phyloP scores from a whole-genome alignment of 2,888 invertebrate species.

The Cordilura impudica region DNA sequence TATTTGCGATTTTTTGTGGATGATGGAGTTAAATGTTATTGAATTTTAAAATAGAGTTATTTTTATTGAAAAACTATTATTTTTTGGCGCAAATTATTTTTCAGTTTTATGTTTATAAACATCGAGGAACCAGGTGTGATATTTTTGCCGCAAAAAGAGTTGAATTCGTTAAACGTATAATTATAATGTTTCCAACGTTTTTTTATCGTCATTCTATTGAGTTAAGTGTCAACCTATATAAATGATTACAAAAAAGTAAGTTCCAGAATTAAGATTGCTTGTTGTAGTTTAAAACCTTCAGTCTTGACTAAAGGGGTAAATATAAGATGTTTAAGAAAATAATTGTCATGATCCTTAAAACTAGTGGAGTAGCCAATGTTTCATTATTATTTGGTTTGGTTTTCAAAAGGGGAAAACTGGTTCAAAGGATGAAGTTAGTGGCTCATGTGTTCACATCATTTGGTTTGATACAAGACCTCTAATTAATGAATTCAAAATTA shows the following conservation, averaged over 20 bases:
- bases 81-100: conserved; percentile 52
- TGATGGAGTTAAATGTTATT: conserved; percentile 58
- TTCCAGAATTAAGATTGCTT: background rate
- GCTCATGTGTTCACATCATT: no score
- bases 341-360: no score
- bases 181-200: background rate
- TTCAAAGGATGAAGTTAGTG: no score
- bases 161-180: conserved; percentile 4
- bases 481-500: no score
- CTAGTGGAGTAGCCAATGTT: no score
- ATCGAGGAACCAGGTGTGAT: conserved; percentile 56
- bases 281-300: background rate
- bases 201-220: background rate
- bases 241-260: no score
- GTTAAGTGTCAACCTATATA: background rate
- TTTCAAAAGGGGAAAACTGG: no score
- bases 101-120: conserved; percentile 4
- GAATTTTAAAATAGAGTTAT: conserved; percentile 23
- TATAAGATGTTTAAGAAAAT: no score
- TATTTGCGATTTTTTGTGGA: conserved; percentile 7
- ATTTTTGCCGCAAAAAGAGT: conserved; percentile 37
- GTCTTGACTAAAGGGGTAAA: no score
- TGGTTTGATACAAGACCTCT: no score
- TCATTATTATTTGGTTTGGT: no score
- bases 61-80: conserved; percentile 29